Evolutionary conservation across 2,113 vertebrate species (phyloP), one percentile per base, ranked within the genome.

Genomic region (Platichthys stellatus): DNA sequence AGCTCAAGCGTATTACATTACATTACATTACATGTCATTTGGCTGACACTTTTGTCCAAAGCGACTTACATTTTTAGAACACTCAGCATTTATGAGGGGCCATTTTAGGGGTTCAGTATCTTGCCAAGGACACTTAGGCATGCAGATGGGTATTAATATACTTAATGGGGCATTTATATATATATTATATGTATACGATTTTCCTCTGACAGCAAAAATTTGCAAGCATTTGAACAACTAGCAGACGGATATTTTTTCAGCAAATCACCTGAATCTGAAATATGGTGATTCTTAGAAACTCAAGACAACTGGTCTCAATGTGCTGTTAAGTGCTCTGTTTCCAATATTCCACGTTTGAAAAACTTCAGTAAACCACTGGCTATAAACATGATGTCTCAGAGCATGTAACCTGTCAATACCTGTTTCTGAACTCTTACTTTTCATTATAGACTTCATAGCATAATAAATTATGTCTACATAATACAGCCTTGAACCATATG

Each of bases 341-440:
- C 68, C 26, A 71, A n/a, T 38, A 14, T 24, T 53, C 20, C 7
- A 17, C n/a, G 12, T 56, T 28, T 10, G 20, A 47, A 45, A 31
- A 58, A 40, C 53, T 43, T 76, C 6, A 18, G 17, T 49, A 5
- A 49, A 49, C 45, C 4, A 26, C 20, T 60, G 11, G 35, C 61
- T 67, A 31, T 31, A 51, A 43, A 60, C 76, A 26, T 59, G 15
- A 82, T 84, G 82, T 85, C 69, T 70, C 17, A 3, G 31, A 78
- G 21, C 23, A 24, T 76, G 38, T 71, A 53, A 53, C 5, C 28
- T 71, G 63, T 81, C 51, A 72, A 12, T 23, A 72, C 40, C 24
- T 13, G 40, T 65, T 77, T 57, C 56, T 61, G 8, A 0, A 6
- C 2, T 17, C 56, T 17, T 18, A 49, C 14, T 18, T 49, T 49